Conservation (phyloP, 2,797 vertebrate genomes). For the Triplophysa bombifrons region DNA sequence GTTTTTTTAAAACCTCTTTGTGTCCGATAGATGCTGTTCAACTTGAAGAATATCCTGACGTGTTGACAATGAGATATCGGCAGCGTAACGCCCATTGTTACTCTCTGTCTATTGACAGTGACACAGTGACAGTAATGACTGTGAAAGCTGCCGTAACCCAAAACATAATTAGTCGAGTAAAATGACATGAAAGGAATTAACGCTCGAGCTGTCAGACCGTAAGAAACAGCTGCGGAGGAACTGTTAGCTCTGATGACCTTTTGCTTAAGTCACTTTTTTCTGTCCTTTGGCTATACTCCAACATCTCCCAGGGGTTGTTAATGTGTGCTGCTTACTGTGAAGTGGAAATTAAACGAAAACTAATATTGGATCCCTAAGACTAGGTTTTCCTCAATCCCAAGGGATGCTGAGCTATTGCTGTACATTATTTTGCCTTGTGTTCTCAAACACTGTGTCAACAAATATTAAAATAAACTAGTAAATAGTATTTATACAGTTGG, state of each 20-base stretch:
- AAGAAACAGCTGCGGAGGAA: conserved; percentile 27
- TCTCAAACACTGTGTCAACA: neutral
- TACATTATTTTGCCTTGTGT: neutral
- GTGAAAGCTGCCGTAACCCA: conserved; percentile 24
- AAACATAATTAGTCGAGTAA: conserved; percentile 15
- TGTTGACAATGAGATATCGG: conserved; percentile 51
- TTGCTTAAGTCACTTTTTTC: conserved; percentile 7
- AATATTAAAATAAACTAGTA: neutral
- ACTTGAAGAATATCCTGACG: conserved; percentile 42
- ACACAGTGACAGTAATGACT: conserved; percentile 29
- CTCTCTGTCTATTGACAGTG: conserved; percentile 18
- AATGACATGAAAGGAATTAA: conserved; percentile 33
- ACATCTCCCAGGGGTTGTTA: conserved; percentile 43
- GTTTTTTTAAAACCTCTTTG: conserved; percentile 27
- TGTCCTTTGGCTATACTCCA: conserved; percentile 19
- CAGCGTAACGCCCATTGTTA: conserved; percentile 41
- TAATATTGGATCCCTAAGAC: conserved; percentile 40
- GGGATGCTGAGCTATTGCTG: conserved; percentile 22
- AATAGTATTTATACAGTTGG: neutral
- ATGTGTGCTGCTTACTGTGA: conserved; percentile 53
- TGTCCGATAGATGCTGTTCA: conserved; percentile 44
- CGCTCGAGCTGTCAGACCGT: conserved; percentile 30
- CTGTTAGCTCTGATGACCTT: conserved; percentile 47
- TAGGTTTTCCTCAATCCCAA: conserved; percentile 5
- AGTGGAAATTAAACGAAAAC: conserved; percentile 51